These are phyloP conservation scores for Chrysotoxum bicinctum DNA, from an alignment of 2,888 invertebrate species.

Conservation along the genomic window DNA sequence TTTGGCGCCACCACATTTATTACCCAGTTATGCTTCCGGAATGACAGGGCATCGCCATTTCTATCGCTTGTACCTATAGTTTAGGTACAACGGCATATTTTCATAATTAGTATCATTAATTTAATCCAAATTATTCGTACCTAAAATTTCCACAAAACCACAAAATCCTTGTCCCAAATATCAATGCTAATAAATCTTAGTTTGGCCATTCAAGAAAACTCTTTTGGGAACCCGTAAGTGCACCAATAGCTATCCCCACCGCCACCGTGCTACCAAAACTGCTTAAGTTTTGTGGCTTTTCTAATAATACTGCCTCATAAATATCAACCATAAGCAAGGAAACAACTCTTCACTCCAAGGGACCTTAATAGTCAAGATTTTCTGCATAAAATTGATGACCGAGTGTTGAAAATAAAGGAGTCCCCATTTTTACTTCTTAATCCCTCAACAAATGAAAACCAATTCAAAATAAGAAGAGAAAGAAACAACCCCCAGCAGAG, in stretches of 20 bases:
- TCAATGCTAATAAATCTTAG: neutral
- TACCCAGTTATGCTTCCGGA: too few relatives aligned
- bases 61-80: too few relatives aligned
- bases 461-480: conserved; percentile 10
- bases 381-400: conserved; percentile 33
- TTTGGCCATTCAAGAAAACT: neutral
- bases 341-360: neutral
- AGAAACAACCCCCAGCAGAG: neutral
- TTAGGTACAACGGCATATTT: too few relatives aligned
- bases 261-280: neutral
- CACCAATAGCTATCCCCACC: neutral
- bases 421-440: conserved; percentile 13
- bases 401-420: conserved; percentile 15
- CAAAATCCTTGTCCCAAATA: neutral
- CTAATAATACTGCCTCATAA: neutral
- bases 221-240: neutral
- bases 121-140: too few relatives aligned
- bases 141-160: neutral
- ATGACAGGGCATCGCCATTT: too few relatives aligned
- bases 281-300: neutral
- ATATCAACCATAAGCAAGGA: neutral
- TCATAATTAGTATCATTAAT: too few relatives aligned
- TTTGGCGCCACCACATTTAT: too few relatives aligned
- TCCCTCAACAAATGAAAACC: conserved; percentile 27
- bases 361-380: conserved; percentile 12